A percentile compares a stretch with the other conserved stretches of the same genome.
Evolutionary conservation across 2,888 invertebrate species (phyloP).

Genomic region (Cistogaster globosa): DNA sequence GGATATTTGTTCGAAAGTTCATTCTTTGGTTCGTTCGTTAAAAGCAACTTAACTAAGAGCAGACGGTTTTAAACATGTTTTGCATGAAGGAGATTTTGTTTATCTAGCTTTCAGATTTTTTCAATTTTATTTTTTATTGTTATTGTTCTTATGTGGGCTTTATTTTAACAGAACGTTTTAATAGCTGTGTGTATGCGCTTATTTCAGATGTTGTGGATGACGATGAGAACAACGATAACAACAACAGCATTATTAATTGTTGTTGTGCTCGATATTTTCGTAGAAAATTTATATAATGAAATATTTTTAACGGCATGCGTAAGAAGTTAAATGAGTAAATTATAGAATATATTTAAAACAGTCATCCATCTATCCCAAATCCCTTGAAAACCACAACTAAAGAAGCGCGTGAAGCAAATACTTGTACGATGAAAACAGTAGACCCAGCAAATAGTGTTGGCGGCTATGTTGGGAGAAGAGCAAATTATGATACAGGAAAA

Average conservation of each 20-base stretch:
- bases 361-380: slow-evolving; percentile 50
- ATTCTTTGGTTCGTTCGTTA: slow-evolving; percentile 43
- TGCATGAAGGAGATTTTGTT: slow-evolving; percentile 52
- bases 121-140: slow-evolving; percentile 53
- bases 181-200: slow-evolving; percentile 3
- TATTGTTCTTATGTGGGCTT: slow-evolving; percentile 41
- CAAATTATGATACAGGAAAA: neutral
- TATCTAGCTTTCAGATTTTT: slow-evolving; percentile 39
- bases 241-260: slow-evolving; percentile 49
- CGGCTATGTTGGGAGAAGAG: neutral
- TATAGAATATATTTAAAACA: slow-evolving; percentile 49
- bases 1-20: slow-evolving; percentile 55
- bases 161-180: slow-evolving; percentile 8
- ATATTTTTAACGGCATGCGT: slow-evolving; percentile 35
- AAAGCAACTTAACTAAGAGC: slow-evolving; percentile 54
- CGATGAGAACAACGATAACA: slow-evolving; percentile 17
- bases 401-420: slow-evolving; percentile 71
- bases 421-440: slow-evolving; percentile 47
- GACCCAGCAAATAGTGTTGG: neutral
- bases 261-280: slow-evolving; percentile 40
- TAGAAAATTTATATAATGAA: slow-evolving; percentile 28
- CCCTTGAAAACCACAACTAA: slow-evolving; percentile 17
- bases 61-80: slow-evolving; percentile 59
- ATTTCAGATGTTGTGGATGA: slow-evolving; percentile 38
- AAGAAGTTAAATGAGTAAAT: slow-evolving; percentile 42